These are phyloP conservation scores for Parascotia fuliginaria DNA, from an alignment of 2,888 invertebrate genomes.

Conservation along the genomic window DNA sequence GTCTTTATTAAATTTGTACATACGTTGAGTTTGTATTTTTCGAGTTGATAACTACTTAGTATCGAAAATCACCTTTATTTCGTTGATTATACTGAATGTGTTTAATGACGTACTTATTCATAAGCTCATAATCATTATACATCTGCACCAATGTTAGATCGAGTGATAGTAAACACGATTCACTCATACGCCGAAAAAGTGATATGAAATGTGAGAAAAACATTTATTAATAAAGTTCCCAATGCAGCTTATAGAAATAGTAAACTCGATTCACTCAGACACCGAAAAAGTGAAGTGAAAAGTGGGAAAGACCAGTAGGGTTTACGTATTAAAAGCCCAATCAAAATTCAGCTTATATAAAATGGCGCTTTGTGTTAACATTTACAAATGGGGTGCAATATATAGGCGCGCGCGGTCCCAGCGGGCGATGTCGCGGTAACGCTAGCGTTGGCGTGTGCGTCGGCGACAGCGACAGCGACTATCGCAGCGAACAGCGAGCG, in stretches of 20 bases:
- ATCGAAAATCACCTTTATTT: conserved; percentile 45
- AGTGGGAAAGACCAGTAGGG: too few species aligned
- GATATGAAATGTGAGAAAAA: too few species aligned
- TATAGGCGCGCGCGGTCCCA: conserved; percentile 63
- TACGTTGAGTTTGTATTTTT: conserved; percentile 61
- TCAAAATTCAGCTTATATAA: not conserved
- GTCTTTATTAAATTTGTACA: conserved; percentile 50
- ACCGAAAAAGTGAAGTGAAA: too few species aligned
- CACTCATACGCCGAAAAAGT: too few species aligned
- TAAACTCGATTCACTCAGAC: too few species aligned
- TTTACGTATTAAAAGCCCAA: too few species aligned
- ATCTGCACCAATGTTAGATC: too few species aligned
- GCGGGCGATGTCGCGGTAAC: conserved; percentile 71
- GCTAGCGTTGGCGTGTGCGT: conserved; percentile 70
- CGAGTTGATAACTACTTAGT: conserved; percentile 22
- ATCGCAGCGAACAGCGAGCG: conserved; percentile 88
- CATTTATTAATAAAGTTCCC: too few species aligned
- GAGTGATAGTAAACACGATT: too few species aligned
- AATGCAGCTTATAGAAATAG: too few species aligned
- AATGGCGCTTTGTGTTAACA: not conserved
- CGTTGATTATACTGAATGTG: conserved; percentile 40
- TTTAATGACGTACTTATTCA: conserved; percentile 38
- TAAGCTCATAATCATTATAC: conserved; percentile 17
- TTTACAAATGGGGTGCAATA: conserved; percentile 9
- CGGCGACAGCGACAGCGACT: conserved; percentile 80